These are phyloP conservation scores for Panulirus ornatus DNA, from an alignment of 1,140 invertebrate genomes.

Conservation along the genomic window DNA sequence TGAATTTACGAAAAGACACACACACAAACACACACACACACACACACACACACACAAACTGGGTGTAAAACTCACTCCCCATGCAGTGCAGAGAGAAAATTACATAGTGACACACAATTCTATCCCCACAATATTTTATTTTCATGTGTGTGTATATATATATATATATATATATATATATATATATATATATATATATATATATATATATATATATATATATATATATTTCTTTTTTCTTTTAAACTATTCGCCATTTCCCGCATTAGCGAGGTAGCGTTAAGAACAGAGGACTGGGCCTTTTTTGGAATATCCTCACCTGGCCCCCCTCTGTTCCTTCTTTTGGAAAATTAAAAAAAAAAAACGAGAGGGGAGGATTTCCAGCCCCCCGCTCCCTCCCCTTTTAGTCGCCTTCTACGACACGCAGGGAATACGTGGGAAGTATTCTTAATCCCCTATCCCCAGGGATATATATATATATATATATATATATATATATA, in stretches of 20 bases:
- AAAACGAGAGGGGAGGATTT: no score
- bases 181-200: constrained; percentile 29
- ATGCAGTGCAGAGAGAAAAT: neutral
- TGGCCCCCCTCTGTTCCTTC: no score
- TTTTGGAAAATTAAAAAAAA: no score
- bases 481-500: neutral
- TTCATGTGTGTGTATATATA: neutral
- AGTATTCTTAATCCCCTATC: no score
- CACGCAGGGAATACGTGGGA: no score
- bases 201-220: constrained; percentile 7
- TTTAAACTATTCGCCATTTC: no score
- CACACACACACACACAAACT: neutral
- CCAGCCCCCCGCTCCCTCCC: no score
- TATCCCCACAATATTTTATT: neutral
- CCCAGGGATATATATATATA: constrained; percentile 23
- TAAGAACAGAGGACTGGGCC: no score
- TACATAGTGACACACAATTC: neutral
- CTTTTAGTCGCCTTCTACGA: no score
- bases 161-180: constrained; percentile 10
- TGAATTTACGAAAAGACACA: neutral
- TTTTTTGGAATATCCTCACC: no score
- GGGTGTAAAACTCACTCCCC: neutral
- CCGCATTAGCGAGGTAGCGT: no score
- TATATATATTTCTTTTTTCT: no score
- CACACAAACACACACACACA: neutral